Base-by-base conservation (phyloP, 2,113 vertebrate genomes). In the Irena cyanogastra region DNA sequence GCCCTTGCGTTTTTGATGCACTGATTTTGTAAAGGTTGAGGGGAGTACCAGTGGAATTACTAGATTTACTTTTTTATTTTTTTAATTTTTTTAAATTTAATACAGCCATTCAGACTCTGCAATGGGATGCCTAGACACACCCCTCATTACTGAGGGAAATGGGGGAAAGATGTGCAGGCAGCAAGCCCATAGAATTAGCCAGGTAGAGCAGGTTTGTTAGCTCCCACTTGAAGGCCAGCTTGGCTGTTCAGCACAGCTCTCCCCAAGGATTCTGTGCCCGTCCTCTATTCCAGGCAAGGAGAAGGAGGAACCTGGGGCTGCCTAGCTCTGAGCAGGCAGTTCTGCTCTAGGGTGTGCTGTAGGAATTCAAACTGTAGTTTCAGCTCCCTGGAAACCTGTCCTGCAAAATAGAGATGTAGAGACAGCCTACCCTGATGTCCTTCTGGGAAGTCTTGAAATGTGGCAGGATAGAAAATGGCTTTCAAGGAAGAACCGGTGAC, bases 371-470 rank as follows among this genome's bases (percentile, higher is more conserved):
- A 39, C 63, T 77, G 35, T 69, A 74, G 21, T 27, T 87, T 84
- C 45, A 53, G 50, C 21, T 70, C 24, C 39, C 41, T 69, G 39
- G 42, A 72, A 69, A n/a, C 12, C 20, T 69, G 27, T 35, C 33
- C 64, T 87, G 56, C 23, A 87, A 35, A 68, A 53, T 1, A 72
- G 12, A 28, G 17, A 31, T 37, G 23, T n/a, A 21, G 23, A 33
- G 21, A 49, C 12, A 60, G 26, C 24, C 42, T n/a, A 0, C 39
- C 35, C 2, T 4, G 4, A 8, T 17, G 13, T 74, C 50, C 24
- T 56, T 30, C 28, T 87, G 27, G 24, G 28, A 85, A 39, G 18
- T n/a, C 60, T 75, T 54, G 64, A 66, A 61, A 65, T 49, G 45
- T 20, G 31, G 18, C 54, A 89, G 65, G 18, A 33, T 17, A 61